Conservation (phyloP, 2,797 vertebrate genomes). For the Pyrocephalus nanus region DNA sequence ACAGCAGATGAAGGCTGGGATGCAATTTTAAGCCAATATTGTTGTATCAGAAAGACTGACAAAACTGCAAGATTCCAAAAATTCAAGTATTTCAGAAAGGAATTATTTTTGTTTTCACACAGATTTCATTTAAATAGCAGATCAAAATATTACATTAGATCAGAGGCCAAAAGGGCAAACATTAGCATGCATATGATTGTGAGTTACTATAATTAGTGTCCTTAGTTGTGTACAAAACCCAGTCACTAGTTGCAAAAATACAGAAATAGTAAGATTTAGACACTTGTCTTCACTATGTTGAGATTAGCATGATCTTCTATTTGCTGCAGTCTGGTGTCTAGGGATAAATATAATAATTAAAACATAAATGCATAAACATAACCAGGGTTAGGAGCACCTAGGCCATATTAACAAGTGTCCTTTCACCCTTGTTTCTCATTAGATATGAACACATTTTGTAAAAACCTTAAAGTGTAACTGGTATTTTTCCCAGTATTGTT, state of each 20-base stretch:
- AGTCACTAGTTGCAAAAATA: neutral
- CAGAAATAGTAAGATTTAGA: neutral
- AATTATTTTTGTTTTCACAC: neutral
- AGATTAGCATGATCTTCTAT: neutral
- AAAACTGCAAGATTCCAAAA: neutral
- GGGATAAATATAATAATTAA: neutral
- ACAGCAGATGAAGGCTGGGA: neutral
- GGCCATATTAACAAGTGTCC: neutral
- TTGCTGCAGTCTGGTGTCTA: neutral
- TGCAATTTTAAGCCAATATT: neutral
- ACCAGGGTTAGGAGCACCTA: neutral
- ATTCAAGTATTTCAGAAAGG: neutral
- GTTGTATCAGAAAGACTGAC: neutral
- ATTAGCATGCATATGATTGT: neutral
- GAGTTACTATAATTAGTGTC: neutral
- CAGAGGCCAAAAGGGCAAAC: neutral
- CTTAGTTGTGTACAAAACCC: neutral
- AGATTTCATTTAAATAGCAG: neutral
- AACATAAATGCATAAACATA: neutral
- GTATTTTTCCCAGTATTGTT: neutral
- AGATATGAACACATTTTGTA: neutral
- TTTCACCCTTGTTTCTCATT: neutral
- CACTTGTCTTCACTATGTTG: neutral
- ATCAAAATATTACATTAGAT: neutral
- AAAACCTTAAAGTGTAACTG: neutral